phyloP scores from a whole-genome alignment of 2,888 invertebrate genomes.

The Xestia sexstrigata region DNA sequence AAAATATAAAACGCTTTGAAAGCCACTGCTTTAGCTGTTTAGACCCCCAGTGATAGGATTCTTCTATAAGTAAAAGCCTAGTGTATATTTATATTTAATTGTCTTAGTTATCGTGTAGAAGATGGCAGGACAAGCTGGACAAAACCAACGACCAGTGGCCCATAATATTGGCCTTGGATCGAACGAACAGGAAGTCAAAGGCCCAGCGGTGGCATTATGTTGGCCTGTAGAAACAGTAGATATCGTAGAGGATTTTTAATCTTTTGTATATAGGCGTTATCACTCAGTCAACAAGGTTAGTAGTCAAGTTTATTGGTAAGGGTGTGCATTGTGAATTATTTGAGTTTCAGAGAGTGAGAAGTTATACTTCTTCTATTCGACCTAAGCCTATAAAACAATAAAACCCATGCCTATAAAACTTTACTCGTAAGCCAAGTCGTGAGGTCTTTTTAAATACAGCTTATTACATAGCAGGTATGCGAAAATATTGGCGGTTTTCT shows the following conservation, averaged over 20 bases:
- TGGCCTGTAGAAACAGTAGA: neutral
- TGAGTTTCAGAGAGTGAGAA: neutral
- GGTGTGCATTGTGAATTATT: neutral
- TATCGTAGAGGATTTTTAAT: neutral
- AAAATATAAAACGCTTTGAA: neutral
- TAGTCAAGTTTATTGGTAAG: neutral
- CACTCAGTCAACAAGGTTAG: neutral
- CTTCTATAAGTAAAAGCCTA: neutral
- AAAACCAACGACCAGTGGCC: neutral
- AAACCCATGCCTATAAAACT: too few species aligned
- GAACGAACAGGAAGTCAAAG: neutral
- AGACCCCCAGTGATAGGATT: neutral
- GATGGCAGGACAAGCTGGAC: neutral
- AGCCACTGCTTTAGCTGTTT: neutral
- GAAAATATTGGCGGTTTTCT: neutral
- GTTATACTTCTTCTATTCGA: neutral
- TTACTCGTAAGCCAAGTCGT: neutral
- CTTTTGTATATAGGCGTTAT: too few species aligned
- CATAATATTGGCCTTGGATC: neutral
- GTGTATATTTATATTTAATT: neutral
- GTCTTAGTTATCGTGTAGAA: neutral
- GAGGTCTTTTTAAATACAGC: neutral
- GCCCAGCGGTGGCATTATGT: neutral
- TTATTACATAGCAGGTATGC: neutral
- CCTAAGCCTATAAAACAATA: too few species aligned